phyloP scores from a whole-genome alignment of 2,113 vertebrate genomes.

The Salvelinus fontinalis region DNA sequence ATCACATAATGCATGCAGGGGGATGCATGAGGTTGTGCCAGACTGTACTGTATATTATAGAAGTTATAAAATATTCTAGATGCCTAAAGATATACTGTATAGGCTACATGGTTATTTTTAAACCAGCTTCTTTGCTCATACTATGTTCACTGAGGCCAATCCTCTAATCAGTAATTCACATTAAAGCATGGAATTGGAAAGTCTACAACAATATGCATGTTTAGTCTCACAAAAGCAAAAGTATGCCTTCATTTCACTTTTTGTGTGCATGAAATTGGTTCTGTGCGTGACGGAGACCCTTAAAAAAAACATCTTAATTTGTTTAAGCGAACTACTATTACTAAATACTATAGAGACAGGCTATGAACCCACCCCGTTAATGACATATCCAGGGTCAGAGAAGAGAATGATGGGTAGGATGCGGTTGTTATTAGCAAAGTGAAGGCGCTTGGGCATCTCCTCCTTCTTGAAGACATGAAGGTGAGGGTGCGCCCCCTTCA shows the following conservation, averaged over 20 bases:
- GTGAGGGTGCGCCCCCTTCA: conserved; percentile 81
- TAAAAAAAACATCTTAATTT: too few relatives aligned
- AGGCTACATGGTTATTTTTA: neutral
- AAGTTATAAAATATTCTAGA: neutral
- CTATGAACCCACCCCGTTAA: conserved; percentile 83
- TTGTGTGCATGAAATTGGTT: neutral
- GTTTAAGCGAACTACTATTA: too few relatives aligned
- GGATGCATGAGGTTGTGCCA: neutral
- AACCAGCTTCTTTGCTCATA: neutral
- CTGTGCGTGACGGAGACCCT: too few relatives aligned
- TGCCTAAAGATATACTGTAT: neutral
- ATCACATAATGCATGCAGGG: conserved; percentile 3
- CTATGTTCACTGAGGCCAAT: neutral
- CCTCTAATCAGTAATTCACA: neutral
- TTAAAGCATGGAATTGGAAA: neutral
- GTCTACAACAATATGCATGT: neutral
- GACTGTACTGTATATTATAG: neutral
- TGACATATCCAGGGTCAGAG: conserved; percentile 83
- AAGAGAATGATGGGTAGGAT: conserved; percentile 83
- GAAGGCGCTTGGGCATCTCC: conserved; percentile 76
- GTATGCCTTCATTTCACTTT: neutral
- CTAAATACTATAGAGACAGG: neutral
- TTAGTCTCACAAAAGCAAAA: neutral
- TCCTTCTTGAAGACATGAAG: conserved; percentile 87
- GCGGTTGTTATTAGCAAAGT: conserved; percentile 74